Evolutionary conservation across 1,140 invertebrate species (phyloP).

Genomic region (Campodea augens): DNA sequence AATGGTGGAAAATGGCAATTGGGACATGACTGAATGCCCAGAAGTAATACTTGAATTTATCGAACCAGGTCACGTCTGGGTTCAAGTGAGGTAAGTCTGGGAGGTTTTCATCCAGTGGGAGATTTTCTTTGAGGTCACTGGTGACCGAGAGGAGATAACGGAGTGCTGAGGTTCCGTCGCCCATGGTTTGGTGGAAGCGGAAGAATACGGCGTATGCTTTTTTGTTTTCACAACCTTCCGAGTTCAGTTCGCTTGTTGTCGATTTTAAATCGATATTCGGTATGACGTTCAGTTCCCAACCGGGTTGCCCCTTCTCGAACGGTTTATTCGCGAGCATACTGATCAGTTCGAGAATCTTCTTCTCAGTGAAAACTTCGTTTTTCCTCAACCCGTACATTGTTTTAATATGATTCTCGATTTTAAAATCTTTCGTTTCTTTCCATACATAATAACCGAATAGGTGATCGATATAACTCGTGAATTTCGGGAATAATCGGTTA

Average conservation of each 20-base stretch:
- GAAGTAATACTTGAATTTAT: too few species aligned
- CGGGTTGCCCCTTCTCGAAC: not conserved
- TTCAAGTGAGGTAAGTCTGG: too few species aligned
- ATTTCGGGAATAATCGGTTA: not conserved
- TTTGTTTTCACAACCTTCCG: too few species aligned
- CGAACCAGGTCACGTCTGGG: too few species aligned
- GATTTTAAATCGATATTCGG: not conserved
- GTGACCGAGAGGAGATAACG: not conserved
- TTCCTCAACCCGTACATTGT: not conserved
- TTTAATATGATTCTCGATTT: not conserved
- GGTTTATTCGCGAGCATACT: not conserved
- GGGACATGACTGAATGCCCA: not conserved
- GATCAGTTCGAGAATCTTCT: not conserved
- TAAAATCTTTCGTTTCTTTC: not conserved
- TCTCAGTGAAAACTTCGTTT: not conserved
- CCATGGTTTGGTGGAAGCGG: not conserved
- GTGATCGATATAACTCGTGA: not conserved
- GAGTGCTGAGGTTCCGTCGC: not conserved
- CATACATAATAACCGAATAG: not conserved
- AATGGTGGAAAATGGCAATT: not conserved
- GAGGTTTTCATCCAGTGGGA: too few species aligned
- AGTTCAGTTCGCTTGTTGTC: not conserved
- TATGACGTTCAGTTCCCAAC: not conserved
- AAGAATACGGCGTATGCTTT: not conserved
- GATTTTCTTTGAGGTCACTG: too few species aligned